Base-by-base conservation (phyloP, 2,888 invertebrate genomes). In the Tachina fera region DNA sequence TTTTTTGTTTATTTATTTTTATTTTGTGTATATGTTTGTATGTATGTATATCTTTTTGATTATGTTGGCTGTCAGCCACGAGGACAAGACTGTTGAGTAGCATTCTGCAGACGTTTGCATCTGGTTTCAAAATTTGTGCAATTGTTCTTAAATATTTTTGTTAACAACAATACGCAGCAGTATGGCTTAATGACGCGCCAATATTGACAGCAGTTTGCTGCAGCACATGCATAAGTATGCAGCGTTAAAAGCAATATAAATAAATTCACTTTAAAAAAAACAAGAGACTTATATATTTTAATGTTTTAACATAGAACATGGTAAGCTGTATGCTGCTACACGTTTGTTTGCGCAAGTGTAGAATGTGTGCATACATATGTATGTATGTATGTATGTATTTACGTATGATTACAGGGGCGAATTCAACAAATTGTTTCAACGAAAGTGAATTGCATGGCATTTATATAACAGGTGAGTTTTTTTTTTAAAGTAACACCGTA, bases 31-130 rank as follows among this genome's bases (percentile, higher is more conserved):
- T 31, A 4, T 4, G 4, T 31, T 3, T 31, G 31, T 31, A 31
- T 4, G 31, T 31, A 60, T 39, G 72, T 61, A n/a, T 43, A 16
- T 41, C 49, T 75, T 70, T 63, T 41, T 70, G 70, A 82, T 79
- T 75, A 39, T 75, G 47, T 74, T 76, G 84, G 72, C 31, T 74
- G 72, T 67, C 72, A 67, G 51, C 49, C 76, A 84, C 41, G 61
- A 63, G 53, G 63, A 60, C 45, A 82, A 60, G 58, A 75, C 65
- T 5, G 31, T 31, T 31, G 31, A 74, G 77, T 85, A 77, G 81
- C 81, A 86, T 86, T 82, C 79, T 82, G 76, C 72, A 49, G 75
- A 79, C 79, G 65, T 75, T 83, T 83, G 79, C 86, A 86, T 86
- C 86, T 86, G 86, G 86, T 67, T 80, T 49, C 9, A 76, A n/a